Conservation (phyloP, 2,113 vertebrate genomes). For the Oostethus manadensis region DNA sequence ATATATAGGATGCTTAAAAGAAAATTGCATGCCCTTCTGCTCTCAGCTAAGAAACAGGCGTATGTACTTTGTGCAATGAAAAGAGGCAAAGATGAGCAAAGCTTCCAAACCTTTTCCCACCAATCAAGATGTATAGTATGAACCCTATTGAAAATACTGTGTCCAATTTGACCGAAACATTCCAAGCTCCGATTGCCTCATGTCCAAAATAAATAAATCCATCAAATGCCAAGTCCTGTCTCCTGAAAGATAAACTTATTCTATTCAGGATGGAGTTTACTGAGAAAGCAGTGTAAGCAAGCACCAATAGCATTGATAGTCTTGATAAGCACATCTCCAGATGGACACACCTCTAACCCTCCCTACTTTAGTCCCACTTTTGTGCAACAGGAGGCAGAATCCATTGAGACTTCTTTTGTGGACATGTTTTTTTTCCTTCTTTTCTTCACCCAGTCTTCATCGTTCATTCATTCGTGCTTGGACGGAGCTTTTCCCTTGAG, state of each 20-base stretch:
- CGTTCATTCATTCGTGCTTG: conserved; percentile 48
- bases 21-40: conserved; percentile 40
- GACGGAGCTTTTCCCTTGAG: conserved; percentile 41
- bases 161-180: conserved; percentile 60
- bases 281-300: conserved; percentile 79
- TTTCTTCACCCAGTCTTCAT: conserved; percentile 10
- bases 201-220: conserved; percentile 30
- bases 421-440: conserved; percentile 50
- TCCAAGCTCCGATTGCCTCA: conserved; percentile 29
- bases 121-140: conserved; percentile 74
- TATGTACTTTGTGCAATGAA: conserved; percentile 74
- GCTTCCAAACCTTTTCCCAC: conserved; percentile 59
- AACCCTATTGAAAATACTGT: conserved; percentile 79
- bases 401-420: conserved; percentile 42
- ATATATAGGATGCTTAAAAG: conserved; percentile 33
- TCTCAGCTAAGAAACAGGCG: conserved; percentile 39
- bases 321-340: conserved; percentile 68
- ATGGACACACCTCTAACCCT: conserved; percentile 65
- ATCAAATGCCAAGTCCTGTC: conserved; percentile 23
- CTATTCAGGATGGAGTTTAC: conserved; percentile 30
- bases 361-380: conserved; percentile 35
- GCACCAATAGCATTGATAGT: conserved; percentile 32
- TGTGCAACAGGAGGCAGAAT: conserved; percentile 29
- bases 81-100: conserved; percentile 73
- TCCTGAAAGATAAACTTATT: conserved; percentile 34